These are phyloP conservation scores for Ia io DNA, from an alignment of 2,113 vertebrate species.

Conservation along the genomic window DNA sequence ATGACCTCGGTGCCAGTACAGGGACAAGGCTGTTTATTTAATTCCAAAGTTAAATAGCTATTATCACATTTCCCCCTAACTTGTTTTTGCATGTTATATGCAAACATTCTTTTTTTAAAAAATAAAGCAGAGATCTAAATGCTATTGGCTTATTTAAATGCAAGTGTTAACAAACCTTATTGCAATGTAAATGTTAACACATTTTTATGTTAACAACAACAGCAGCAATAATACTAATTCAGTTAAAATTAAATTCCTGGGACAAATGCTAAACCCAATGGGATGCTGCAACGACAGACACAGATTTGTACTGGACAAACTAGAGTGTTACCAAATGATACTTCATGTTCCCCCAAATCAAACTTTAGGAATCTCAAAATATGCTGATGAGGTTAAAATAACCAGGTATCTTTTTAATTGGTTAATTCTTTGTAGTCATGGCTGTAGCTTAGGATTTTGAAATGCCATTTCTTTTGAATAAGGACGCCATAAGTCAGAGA, in stretches of 20 bases:
- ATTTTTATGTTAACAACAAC: background rate
- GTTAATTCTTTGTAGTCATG: conserved; percentile 4
- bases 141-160: background rate
- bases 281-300: background rate
- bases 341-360: background rate
- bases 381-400: background rate
- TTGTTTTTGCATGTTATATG: background rate
- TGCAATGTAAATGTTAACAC: background rate
- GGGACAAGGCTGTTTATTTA: background rate
- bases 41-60: background rate
- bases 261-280: background rate
- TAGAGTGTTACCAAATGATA: background rate
- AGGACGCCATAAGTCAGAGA: background rate
- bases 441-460: background rate
- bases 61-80: background rate
- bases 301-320: background rate
- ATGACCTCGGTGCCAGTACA: background rate
- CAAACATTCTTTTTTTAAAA: background rate
- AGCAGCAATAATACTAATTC: background rate
- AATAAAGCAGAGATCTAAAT: background rate
- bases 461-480: background rate
- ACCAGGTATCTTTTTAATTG: background rate
- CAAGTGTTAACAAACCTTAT: background rate
- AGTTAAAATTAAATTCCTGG: background rate
- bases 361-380: background rate